Conservation (phyloP, 1,140 invertebrate species). For the Dreissena polymorpha region DNA sequence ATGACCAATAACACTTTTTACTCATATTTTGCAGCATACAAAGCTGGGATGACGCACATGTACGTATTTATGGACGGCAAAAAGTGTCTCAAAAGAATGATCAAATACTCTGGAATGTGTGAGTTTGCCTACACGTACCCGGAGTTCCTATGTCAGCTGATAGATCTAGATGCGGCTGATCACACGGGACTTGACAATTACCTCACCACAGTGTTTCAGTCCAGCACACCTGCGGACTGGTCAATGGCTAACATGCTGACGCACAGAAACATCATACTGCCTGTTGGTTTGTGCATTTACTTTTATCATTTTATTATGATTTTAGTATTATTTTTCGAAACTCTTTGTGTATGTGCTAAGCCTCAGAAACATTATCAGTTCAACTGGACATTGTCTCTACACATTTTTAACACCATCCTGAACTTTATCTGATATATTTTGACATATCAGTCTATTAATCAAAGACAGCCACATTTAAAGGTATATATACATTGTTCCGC, state of each 20-base stretch:
- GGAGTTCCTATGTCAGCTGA: constrained; percentile 36
- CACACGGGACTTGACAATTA: constrained; percentile 28
- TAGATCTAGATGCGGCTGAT: constrained; percentile 31
- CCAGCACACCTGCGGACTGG: constrained; percentile 15
- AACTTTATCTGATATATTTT: too few relatives aligned
- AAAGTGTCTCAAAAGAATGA: not conserved
- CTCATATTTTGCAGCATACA: constrained; percentile 21
- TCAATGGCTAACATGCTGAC: constrained; percentile 1
- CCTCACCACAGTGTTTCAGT: constrained; percentile 19
- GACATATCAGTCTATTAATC: too few relatives aligned
- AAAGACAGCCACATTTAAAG: too few relatives aligned
- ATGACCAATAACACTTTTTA: not conserved
- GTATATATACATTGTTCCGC: too few relatives aligned
- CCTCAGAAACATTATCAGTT: too few relatives aligned
- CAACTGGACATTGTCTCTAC: too few relatives aligned
- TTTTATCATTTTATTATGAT: not conserved
- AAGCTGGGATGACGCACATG: constrained; percentile 3
- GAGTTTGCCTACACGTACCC: constrained; percentile 44
- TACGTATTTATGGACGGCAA: constrained; percentile 37
- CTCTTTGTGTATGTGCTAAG: not conserved
- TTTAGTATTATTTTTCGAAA: not conserved
- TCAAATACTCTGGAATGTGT: constrained; percentile 21
- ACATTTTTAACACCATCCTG: too few relatives aligned
- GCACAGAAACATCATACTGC: not conserved
- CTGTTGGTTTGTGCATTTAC: not conserved